phyloP scores from a whole-genome alignment of 2,113 vertebrate species.

The Camelus dromedarius region DNA sequence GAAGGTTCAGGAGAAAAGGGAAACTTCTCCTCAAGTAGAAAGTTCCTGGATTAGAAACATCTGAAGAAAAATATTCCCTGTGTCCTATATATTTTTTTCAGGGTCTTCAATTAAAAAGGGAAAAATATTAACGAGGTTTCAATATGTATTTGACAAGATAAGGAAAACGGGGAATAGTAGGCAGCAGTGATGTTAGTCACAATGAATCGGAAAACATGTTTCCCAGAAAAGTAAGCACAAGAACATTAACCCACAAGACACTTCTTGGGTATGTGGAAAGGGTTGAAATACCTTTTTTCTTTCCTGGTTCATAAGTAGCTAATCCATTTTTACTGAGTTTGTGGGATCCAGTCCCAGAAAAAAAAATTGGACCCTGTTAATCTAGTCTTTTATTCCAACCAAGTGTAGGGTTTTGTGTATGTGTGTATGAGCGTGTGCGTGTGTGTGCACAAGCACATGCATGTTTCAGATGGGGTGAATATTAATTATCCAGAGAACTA shows the following conservation, averaged over 20 bases:
- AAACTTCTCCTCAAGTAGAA: not conserved
- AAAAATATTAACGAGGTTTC: not conserved
- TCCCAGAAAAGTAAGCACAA: constrained; percentile 11
- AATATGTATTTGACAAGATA: not conserved
- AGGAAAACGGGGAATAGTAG: not conserved
- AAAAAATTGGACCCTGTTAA: not conserved
- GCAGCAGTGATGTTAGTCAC: not conserved
- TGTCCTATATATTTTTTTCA: not conserved
- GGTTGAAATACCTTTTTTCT: not conserved
- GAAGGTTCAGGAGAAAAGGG: not conserved
- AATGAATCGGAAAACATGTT: not conserved
- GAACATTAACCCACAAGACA: not conserved
- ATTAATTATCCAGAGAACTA: too few species aligned
- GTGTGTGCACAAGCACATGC: too few species aligned
- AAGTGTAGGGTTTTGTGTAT: not conserved
- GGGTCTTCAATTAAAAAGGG: not conserved
- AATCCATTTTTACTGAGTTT: not conserved
- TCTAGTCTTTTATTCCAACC: not conserved
- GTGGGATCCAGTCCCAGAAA: not conserved
- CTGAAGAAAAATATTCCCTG: not conserved
- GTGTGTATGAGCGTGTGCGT: too few species aligned
- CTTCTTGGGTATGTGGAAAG: not conserved
- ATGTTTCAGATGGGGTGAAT: too few species aligned
- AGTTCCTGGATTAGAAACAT: not conserved
- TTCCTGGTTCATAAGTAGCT: not conserved